These are phyloP conservation scores for Isurus oxyrinchus DNA, from an alignment of 2,113 vertebrate species.

Conservation along the genomic window DNA sequence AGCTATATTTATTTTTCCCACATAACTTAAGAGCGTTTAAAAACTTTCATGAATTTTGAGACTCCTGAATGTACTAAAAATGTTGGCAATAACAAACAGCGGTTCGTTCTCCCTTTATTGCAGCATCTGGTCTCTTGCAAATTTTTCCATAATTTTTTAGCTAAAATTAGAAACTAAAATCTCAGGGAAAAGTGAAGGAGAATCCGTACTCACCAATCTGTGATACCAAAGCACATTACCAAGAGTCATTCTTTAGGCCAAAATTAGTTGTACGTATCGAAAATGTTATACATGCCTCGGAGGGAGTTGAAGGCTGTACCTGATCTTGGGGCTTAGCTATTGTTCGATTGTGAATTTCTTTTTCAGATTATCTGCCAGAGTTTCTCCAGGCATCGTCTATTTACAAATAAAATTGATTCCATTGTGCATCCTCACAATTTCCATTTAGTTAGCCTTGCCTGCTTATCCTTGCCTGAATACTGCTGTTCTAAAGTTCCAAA, in stretches of 20 bases:
- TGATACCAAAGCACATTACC: neutral
- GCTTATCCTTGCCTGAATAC: neutral
- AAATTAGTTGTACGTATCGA: neutral
- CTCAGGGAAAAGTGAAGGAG: neutral
- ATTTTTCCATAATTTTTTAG: neutral
- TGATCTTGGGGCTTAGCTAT: neutral
- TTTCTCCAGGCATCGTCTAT: neutral
- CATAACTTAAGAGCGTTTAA: neutral
- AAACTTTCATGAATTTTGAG: neutral
- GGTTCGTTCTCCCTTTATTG: neutral
- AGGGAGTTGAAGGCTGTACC: neutral
- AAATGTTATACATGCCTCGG: neutral
- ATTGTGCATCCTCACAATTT: neutral
- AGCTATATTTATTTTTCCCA: neutral
- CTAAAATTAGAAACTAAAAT: neutral
- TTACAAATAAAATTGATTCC: constrained; percentile 16
- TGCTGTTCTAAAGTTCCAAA: neutral
- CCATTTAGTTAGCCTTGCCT: neutral
- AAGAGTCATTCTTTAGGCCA: neutral
- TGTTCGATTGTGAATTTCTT: constrained; percentile 19
- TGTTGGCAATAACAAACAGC: neutral
- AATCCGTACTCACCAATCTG: neutral
- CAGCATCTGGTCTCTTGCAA: neutral
- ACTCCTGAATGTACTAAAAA: neutral
- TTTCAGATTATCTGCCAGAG: neutral